These are phyloP conservation scores for Epizoanthus ramosus DNA, from an alignment of 92 coral and sea anemone species.

Conservation along the genomic window DNA sequence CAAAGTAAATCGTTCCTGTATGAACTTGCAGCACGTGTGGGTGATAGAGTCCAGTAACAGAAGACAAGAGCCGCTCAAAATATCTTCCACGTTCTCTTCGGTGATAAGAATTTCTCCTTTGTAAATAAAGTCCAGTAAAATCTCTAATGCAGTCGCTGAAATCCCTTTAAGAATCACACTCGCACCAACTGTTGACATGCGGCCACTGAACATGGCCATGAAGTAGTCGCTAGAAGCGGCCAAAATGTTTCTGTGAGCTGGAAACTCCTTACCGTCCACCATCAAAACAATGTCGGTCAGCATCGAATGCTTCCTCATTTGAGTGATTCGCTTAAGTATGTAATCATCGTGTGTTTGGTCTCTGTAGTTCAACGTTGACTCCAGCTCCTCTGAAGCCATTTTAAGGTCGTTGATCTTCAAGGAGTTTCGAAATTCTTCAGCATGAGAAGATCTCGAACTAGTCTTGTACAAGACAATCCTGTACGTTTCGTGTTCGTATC, in stretches of 20 bases:
- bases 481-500: no score
- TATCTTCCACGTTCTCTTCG: constrained; percentile 97
- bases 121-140: constrained; percentile 85
- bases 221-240: constrained; percentile 96
- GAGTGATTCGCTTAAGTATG: constrained; percentile 73
- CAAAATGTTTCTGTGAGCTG: constrained; percentile 88
- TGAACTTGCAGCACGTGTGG: constrained; percentile 85
- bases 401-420: background rate
- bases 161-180: constrained; percentile 74
- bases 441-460: no score
- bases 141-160: constrained; percentile 79
- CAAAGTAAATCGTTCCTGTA: constrained; percentile 86
- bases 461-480: no score
- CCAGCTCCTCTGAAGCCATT: constrained; percentile 33
- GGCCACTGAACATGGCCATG: constrained; percentile 97
- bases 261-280: constrained; percentile 85
- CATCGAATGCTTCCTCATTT: constrained; percentile 79
- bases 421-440: background rate
- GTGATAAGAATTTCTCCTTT: constrained; percentile 78
- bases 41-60: constrained; percentile 80
- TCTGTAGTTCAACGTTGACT: constrained; percentile 47
- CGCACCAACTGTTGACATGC: constrained; percentile 67
- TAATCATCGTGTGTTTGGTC: constrained; percentile 77
- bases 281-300: constrained; percentile 81
- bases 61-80: constrained; percentile 86